Evolutionary conservation across 2,888 invertebrate genomes (phyloP), one percentile per base, ranked within the genome.

Genomic region (Amiota communis): DNA sequence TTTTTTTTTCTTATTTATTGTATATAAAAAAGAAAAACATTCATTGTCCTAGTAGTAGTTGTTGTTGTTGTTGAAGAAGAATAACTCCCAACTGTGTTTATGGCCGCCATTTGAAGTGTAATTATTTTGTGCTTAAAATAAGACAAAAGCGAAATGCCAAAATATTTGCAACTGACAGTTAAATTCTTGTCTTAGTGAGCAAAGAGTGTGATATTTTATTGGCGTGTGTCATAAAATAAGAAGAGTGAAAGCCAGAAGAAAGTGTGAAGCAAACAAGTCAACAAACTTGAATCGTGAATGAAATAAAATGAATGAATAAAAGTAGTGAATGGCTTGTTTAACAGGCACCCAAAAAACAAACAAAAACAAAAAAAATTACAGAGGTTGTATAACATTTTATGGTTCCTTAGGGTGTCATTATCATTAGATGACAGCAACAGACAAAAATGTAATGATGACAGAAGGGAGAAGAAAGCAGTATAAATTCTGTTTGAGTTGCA

Each of bases 371-470:
- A 74, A 75, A 59, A 63, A 73, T 74, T 2, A 3, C 23, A 23
- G 36, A 36, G 36, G 36, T 36, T 36, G 36, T 36, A 36, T 36
- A 36, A 36, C 36, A 74, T 72, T 74, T 83, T 82, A 81, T 77
- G 76, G 75, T 78, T 78, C 86, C 87, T 81, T 77, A 71, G 83
- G 83, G 83, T 82, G 78, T 84, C 82, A 79, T 87, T 85, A 83
- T 72, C 70, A 74, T 74, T 76, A 73, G 64, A 61, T 59, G 59
- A 48, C 48, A 56, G 36, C 36, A 36, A 36, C 36, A 36, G 36
- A 36, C 36, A 6, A 6, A 36, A 6, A 36, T 4, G 36, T 36
- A 36, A 36, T 6, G 36, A 36, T 36, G 36, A 36, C 4, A 23
- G 23, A 23, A 23, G 23, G 23, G 23, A 2, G 23, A 23, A 23